phyloP scores from a whole-genome alignment of 2,113 vertebrate genomes.

The Austrofundulus limnaeus region DNA sequence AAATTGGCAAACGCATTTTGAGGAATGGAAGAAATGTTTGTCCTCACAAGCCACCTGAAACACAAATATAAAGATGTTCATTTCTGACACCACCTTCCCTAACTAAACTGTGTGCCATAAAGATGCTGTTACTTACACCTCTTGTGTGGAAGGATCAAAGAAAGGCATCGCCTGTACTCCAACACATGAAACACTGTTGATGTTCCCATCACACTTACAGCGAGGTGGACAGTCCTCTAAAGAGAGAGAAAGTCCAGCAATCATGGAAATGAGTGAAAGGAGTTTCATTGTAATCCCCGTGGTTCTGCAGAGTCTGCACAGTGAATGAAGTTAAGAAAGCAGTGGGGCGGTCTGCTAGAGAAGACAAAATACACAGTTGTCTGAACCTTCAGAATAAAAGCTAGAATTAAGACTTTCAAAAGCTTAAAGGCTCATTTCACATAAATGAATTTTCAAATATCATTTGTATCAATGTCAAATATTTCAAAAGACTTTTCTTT shows the following conservation, averaged over 20 bases:
- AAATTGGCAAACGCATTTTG: conserved; percentile 51
- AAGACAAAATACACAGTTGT: not conserved
- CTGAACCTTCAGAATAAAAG: conserved; percentile 43
- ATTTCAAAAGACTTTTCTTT: too few relatives aligned
- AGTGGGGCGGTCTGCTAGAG: not conserved
- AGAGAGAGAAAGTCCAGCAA: not conserved
- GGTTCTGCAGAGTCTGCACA: not conserved
- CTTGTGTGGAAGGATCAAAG: conserved; percentile 46
- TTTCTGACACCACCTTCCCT: not conserved
- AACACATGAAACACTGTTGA: conserved; percentile 35
- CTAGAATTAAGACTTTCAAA: not conserved
- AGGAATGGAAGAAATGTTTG: conserved; percentile 50
- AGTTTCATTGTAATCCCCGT: conserved; percentile 31
- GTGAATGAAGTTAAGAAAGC: not conserved
- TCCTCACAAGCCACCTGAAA: conserved; percentile 57
- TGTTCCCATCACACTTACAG: conserved; percentile 44
- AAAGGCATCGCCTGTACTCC: conserved; percentile 40
- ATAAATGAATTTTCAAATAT: too few relatives aligned
- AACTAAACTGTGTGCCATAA: not conserved
- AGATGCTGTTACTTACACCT: conserved; percentile 54
- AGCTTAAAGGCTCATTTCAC: too few relatives aligned
- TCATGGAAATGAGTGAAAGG: conserved; percentile 2
- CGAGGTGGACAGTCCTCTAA: conserved; percentile 37
- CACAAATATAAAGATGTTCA: not conserved
- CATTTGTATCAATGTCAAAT: too few relatives aligned